Evolutionary conservation across 2,888 invertebrate species (phyloP), one percentile per base, ranked within the genome.

Genomic region (Cetonia aurata): DNA sequence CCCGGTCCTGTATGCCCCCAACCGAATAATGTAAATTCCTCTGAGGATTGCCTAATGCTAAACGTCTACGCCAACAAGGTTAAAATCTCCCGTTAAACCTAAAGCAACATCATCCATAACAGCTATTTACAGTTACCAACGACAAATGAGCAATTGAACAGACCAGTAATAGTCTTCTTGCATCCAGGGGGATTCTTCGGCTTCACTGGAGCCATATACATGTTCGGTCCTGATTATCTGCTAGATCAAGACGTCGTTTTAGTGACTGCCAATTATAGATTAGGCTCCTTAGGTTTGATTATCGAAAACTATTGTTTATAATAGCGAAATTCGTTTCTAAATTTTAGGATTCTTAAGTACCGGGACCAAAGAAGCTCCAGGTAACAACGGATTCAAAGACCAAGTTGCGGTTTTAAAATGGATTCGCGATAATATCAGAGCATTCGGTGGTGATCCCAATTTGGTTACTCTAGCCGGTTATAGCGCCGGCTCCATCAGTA

Each of bases 141-240:
- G 8, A 79, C 78, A 71, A 78, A 75, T 3, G 72, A 80, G 41
- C 77, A 79, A 66, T 78, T 80, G 1, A 83, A 83, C 72, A 77
- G 84, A 10, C 91, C 92, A 0, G 92, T 93, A 1, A 83, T 93
- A 6, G 87, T 92, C 0, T 91, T 86, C 81, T 86, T 93, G 71
- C 92, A 92, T 82, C 87, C 89, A 0, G 92, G 92, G 0, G 91
- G 87, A n/a, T 92, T 90, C 80, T 89, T 90, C 79, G 84, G 85
- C 0, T 83, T 85, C 37, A 88, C 90, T 0, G 90, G 88, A 0
- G 88, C 89, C 75, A 92, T 90, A 75, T 84, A 74, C n/a, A 75
- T 80, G 66, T 83, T 85, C 0, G 89, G 89, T 0, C 91, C 92
- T 0, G 86, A 88, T 74, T 89, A 91, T 76, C 85, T 91, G 4